Evolutionary conservation across 2,888 invertebrate species (phyloP), one percentile per base, ranked within the genome.

Genomic region (Vannuccia rotundouncinata): DNA sequence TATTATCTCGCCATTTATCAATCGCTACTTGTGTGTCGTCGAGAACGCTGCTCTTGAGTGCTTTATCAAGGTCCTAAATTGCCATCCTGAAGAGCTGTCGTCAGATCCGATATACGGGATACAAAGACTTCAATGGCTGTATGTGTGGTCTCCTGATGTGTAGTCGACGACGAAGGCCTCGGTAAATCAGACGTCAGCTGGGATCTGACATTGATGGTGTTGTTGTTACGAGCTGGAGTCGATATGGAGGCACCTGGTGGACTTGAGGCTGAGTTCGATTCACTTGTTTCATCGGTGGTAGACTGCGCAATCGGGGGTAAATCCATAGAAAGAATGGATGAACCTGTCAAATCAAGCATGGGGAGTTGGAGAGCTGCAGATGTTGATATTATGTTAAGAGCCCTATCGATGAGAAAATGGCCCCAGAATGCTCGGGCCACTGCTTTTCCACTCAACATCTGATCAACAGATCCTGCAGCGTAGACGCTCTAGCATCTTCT

Each of bases 401-500:
- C 22, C 27, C 74, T 73, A 27, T 73, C 74, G 22, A 73, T 28
- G 29, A 73, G 74, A 25, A 73, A 27, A 73, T 73, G 74, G 29
- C 74, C 74, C 22, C 74, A 22, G 74, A 73, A 10, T n/a, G 74
- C 74, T 73, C 74, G 22, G 27, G 22, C 27, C 22, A 73, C 74
- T 28, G 74, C 22, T 73, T 73, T 73, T n/a, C 74, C 74, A 27
- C 27, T 73, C 74, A 73, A 27, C 74, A 73, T 73, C 22, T 73
- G 74, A 27, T n/a, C 74, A 27, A 73, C 74, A 73, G 74, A 73
- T 27, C 27, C 27, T n/a, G 22, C 74, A 73, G 27, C 74, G 29
- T 73, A 73, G 29, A 73, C 74, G 22, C 74, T 28, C 27, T 73
- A 73, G 74, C 22, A 73, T 73, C 74, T 73, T 22, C 74, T 73